Evolutionary conservation across 2,888 invertebrate species (phyloP).

Genomic region (Helicoverpa assulta): DNA sequence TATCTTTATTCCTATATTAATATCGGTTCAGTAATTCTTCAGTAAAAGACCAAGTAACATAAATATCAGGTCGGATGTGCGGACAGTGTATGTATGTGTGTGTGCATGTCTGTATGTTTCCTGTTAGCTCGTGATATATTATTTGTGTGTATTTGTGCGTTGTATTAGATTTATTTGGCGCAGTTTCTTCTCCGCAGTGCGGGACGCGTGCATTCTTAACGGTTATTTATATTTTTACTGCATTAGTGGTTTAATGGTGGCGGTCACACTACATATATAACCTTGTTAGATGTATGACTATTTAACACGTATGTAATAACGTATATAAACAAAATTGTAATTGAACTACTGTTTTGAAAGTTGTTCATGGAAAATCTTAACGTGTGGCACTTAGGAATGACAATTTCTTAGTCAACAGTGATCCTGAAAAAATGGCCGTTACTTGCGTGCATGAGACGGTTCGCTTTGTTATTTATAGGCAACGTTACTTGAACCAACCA

Average conservation of each 20-base stretch:
- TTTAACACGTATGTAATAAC: not conserved
- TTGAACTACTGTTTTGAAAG: no score
- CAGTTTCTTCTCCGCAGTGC: conserved; percentile 49
- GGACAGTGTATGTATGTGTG: not conserved
- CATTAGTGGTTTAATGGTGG: conserved; percentile 37
- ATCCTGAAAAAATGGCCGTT: no score
- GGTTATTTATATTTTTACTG: conserved; percentile 49
- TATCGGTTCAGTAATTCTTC: no score
- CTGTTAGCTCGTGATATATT: not conserved
- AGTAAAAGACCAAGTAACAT: no score
- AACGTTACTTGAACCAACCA: no score
- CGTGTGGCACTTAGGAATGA: no score
- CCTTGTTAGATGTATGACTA: not conserved
- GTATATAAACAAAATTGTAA: no score
- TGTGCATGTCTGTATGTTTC: not conserved
- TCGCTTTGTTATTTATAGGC: no score
- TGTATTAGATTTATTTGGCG: conserved; percentile 36
- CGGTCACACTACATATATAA: conserved; percentile 20
- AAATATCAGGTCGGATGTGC: not conserved
- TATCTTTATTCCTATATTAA: no score
- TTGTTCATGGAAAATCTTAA: no score
- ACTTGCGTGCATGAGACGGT: no score
- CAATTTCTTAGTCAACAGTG: no score
- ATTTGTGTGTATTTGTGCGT: conserved; percentile 12
- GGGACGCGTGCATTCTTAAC: conserved; percentile 46